phyloP scores from a whole-genome alignment of 1,140 invertebrate genomes.

The Bombus cullumanus region DNA sequence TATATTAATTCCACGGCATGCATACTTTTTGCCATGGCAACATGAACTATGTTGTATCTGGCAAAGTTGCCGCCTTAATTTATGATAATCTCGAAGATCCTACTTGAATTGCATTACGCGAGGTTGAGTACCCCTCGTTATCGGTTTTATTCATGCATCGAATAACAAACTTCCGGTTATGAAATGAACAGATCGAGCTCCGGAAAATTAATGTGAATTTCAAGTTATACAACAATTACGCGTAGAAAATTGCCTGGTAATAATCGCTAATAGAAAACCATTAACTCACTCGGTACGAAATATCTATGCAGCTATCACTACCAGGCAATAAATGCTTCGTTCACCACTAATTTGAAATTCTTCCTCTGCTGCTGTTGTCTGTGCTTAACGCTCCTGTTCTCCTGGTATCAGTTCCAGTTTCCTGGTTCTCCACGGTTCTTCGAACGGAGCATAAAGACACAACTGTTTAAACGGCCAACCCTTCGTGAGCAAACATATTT shows the following conservation, averaged over 20 bases:
- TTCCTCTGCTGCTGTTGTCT: background rate
- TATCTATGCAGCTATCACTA: background rate
- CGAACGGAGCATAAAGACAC: too few species aligned
- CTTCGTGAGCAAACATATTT: too few species aligned
- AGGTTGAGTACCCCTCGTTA: constrained; percentile 44
- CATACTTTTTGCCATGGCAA: constrained; percentile 19
- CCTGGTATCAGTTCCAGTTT: background rate
- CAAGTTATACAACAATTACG: constrained; percentile 29
- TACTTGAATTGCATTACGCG: constrained; percentile 46
- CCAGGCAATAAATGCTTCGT: background rate
- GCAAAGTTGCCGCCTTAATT: constrained; percentile 41
- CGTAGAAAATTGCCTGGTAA: constrained; percentile 10
- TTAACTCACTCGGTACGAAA: background rate
- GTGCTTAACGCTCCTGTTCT: background rate
- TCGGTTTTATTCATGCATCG: constrained; percentile 50
- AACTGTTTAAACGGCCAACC: too few species aligned
- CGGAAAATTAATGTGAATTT: constrained; percentile 29
- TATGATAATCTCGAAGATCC: constrained; percentile 49
- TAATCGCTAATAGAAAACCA: background rate
- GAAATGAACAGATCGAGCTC: constrained; percentile 34
- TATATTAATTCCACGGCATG: constrained; percentile 38
- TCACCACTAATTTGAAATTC: background rate
- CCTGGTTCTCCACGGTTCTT: background rate
- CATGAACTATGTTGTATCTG: constrained; percentile 32
- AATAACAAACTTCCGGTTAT: constrained; percentile 44